Evolutionary conservation across 2,888 invertebrate genomes (phyloP).

Genomic region (Xanthostigma xanthostigma): DNA sequence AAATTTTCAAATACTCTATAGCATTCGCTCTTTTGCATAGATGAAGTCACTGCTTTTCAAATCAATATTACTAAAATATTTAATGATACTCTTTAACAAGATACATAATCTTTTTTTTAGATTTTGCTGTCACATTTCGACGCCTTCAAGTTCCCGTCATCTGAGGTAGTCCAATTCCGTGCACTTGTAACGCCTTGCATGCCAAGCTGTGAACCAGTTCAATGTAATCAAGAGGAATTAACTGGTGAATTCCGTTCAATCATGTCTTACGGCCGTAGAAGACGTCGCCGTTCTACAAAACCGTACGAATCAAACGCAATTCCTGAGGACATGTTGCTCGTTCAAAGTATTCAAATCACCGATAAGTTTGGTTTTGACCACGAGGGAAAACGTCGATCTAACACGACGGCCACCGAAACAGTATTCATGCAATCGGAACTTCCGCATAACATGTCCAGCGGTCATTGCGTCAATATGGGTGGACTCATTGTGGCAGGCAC

Average conservation of each 20-base stretch:
- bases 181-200: conserved; percentile 91
- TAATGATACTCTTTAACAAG: background rate
- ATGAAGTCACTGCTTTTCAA: no score
- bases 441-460: conserved; percentile 30
- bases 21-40: no score
- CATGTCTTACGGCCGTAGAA: conserved; percentile 69
- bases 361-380: conserved; percentile 81
- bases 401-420: conserved; percentile 43
- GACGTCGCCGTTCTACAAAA: conserved; percentile 49
- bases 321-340: conserved; percentile 70
- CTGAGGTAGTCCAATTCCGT: conserved; percentile 87
- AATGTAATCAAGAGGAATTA: conserved; percentile 71
- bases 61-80: no score
- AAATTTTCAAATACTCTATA: no score
- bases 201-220: conserved; percentile 84
- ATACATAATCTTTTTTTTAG: conserved; percentile 34
- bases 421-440: conserved; percentile 47
- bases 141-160: conserved; percentile 92
- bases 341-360: conserved; percentile 82
- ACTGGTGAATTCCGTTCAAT: conserved; percentile 71
- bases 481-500: conserved; percentile 75
- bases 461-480: conserved; percentile 58
- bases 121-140: conserved; percentile 81
- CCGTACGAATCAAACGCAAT: conserved; percentile 25
- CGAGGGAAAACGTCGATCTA: conserved; percentile 31